phyloP scores from a whole-genome alignment of 2,888 invertebrate species.

The Drosophila gaucha region DNA sequence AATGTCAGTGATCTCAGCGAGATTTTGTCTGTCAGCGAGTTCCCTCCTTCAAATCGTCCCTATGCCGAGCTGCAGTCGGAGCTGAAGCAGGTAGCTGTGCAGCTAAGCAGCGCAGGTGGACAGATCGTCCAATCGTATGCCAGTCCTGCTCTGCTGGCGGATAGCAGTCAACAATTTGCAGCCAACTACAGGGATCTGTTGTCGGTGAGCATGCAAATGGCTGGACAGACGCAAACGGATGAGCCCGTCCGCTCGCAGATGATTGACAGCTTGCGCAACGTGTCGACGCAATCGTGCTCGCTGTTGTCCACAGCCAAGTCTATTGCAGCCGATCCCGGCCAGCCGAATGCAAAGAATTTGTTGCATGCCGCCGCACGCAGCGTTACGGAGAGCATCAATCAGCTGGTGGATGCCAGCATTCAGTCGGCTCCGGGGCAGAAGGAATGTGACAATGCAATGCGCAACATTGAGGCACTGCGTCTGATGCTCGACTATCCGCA shows the following conservation, averaged over 20 bases:
- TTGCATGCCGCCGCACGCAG: constrained; percentile 94
- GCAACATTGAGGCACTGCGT: constrained; percentile 94
- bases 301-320: constrained; percentile 94
- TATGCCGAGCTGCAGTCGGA: constrained; percentile 94
- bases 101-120: constrained; percentile 92
- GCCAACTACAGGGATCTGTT: constrained; percentile 91
- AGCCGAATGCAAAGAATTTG: constrained; percentile 96
- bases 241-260: constrained; percentile 91
- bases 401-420: constrained; percentile 90
- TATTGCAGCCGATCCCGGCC: constrained; percentile 94
- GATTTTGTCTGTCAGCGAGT: constrained; percentile 90
- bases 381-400: constrained; percentile 96
- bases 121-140: constrained; percentile 92
- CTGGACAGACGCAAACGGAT: constrained; percentile 91
- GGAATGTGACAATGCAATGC: constrained; percentile 97
- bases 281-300: constrained; percentile 94
- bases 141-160: constrained; percentile 89
- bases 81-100: constrained; percentile 92
- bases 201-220: constrained; percentile 93
- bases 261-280: constrained; percentile 93
- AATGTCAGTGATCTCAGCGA: constrained; percentile 92
- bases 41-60: constrained; percentile 90
- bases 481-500: constrained; percentile 93
- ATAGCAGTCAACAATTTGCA: constrained; percentile 91
- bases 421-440: constrained; percentile 97